Conservation (phyloP, 2,797 vertebrate species). For the Caiman crocodilus region DNA sequence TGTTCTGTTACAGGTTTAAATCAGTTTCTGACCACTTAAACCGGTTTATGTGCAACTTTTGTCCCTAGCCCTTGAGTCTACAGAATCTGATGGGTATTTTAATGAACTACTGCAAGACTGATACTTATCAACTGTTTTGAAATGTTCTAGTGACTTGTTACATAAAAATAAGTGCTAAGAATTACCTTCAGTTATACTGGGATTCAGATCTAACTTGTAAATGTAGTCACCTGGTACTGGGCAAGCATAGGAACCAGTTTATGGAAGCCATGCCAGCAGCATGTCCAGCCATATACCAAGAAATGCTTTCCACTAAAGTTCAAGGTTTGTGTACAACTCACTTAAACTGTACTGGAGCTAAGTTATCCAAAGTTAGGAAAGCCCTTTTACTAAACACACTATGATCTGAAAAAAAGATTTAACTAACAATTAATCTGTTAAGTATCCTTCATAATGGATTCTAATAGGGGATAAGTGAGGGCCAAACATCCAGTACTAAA, state of each 20-base stretch:
- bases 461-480: neutral
- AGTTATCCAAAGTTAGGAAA: neutral
- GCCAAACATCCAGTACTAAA: neutral
- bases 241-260: neutral
- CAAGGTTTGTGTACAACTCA: neutral
- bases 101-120: neutral
- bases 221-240: neutral
- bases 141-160: neutral
- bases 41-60: no score
- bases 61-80: neutral
- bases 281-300: neutral
- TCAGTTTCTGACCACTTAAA: no score
- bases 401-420: no score
- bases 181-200: neutral
- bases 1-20: no score
- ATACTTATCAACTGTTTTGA: neutral
- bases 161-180: neutral
- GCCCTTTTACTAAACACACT: no score
- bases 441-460: neutral
- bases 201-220: neutral
- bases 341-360: neutral
- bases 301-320: neutral
- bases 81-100: neutral
- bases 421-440: neutral
- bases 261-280: neutral